Percentiles rank a stretch among this genome's conserved stretches.
phyloP scores from a whole-genome alignment of 2,797 vertebrate genomes.

The Sebastes glaucus region DNA sequence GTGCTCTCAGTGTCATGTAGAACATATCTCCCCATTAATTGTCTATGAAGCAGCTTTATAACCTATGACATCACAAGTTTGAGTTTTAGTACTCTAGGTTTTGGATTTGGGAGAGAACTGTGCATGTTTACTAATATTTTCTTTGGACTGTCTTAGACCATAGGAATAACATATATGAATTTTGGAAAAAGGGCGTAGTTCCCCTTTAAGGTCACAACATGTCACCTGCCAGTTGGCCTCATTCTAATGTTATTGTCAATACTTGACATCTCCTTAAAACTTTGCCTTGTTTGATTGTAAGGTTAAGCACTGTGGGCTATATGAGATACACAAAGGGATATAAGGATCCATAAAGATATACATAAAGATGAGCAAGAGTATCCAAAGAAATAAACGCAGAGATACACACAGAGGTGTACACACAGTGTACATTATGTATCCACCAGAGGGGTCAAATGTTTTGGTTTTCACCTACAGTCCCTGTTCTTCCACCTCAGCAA shows the following conservation, averaged over 20 bases:
- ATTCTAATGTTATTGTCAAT: background rate
- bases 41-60: background rate
- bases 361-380: background rate
- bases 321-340: background rate
- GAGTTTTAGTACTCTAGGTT: background rate
- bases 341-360: background rate
- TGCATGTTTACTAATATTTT: background rate
- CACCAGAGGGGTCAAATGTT: constrained; percentile 2
- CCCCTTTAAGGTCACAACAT: background rate
- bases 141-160: background rate
- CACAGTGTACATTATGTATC: background rate
- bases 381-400: background rate
- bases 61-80: background rate
- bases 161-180: background rate
- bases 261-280: background rate
- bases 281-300: background rate
- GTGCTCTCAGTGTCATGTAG: background rate
- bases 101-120: background rate
- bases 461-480: background rate
- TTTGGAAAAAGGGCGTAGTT: background rate
- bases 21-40: background rate
- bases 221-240: background rate
- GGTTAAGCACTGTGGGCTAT: background rate
- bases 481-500: constrained; percentile 32
- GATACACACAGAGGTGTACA: background rate